Evolutionary conservation across 2,113 vertebrate species (phyloP).

Genomic region (Melospiza georgiana): DNA sequence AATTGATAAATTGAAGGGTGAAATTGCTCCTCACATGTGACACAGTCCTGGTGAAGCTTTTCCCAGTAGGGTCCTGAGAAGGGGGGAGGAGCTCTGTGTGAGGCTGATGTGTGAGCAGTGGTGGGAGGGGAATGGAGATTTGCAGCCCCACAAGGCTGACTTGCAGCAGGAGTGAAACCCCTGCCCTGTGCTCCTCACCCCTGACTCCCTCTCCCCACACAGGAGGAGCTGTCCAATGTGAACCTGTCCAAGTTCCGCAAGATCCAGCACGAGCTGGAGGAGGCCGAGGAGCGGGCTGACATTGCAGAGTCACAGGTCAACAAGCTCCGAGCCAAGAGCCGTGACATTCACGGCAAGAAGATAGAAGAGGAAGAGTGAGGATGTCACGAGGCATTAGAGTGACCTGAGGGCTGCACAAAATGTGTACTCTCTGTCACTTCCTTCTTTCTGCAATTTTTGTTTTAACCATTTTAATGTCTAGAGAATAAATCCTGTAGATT

Average conservation of each 20-base stretch:
- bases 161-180: too few relatives aligned
- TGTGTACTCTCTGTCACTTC: not conserved
- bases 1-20: too few relatives aligned
- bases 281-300: constrained; percentile 72
- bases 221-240: constrained; percentile 82
- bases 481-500: not conserved
- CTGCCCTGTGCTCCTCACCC: not conserved
- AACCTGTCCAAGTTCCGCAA: constrained; percentile 71
- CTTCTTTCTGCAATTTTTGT: not conserved
- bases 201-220: not conserved
- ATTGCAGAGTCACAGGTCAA: constrained; percentile 76
- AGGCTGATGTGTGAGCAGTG: too few relatives aligned
- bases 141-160: too few relatives aligned
- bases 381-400: not conserved
- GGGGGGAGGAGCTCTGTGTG: too few relatives aligned
- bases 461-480: not conserved
- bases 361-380: not conserved
- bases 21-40: too few relatives aligned
- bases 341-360: constrained; percentile 22
- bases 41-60: too few relatives aligned
- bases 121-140: too few relatives aligned
- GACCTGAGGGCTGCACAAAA: not conserved
- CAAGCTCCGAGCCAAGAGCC: constrained; percentile 76
- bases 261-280: constrained; percentile 81
- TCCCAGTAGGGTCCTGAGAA: too few relatives aligned